These are phyloP conservation scores for Orthonyx spaldingii DNA, from an alignment of 2,113 vertebrate genomes.

Conservation along the genomic window DNA sequence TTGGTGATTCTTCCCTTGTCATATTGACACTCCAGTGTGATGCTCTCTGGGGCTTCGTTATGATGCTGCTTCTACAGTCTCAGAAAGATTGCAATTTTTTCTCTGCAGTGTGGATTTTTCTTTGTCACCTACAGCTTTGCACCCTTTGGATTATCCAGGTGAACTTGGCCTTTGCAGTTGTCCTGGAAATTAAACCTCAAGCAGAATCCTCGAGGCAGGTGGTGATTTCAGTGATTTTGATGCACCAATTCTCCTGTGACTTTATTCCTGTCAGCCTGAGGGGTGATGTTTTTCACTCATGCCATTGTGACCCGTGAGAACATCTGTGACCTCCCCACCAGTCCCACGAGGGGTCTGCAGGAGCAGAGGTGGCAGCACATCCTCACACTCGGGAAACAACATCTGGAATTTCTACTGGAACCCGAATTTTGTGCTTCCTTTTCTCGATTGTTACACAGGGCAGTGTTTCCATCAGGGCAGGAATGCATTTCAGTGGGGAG, in stretches of 20 bases:
- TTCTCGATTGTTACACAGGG: background rate
- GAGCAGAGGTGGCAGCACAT: slow-evolving; percentile 7
- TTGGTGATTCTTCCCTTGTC: background rate
- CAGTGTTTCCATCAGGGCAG: background rate
- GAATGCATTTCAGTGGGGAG: background rate
- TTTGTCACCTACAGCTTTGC: background rate
- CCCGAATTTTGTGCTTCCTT: slow-evolving; percentile 16
- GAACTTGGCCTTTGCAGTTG: background rate
- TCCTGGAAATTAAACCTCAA: background rate
- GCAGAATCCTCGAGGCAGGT: background rate
- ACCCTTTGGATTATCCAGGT: background rate
- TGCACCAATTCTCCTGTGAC: background rate
- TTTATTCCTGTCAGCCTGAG: background rate
- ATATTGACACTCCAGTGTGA: background rate
- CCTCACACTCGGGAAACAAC: background rate
- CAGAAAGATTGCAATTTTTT: background rate
- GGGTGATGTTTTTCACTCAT: background rate
- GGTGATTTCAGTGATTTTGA: background rate
- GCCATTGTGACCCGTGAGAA: background rate
- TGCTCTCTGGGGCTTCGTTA: background rate
- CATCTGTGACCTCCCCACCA: background rate
- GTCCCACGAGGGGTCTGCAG: background rate
- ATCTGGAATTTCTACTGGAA: slow-evolving; percentile 10
- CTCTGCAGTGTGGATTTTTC: background rate
- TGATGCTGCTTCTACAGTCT: background rate